Evolutionary conservation across 2,113 vertebrate genomes (phyloP), one percentile per base, ranked within the genome.

Genomic region (Phyllopteryx taeniolatus): DNA sequence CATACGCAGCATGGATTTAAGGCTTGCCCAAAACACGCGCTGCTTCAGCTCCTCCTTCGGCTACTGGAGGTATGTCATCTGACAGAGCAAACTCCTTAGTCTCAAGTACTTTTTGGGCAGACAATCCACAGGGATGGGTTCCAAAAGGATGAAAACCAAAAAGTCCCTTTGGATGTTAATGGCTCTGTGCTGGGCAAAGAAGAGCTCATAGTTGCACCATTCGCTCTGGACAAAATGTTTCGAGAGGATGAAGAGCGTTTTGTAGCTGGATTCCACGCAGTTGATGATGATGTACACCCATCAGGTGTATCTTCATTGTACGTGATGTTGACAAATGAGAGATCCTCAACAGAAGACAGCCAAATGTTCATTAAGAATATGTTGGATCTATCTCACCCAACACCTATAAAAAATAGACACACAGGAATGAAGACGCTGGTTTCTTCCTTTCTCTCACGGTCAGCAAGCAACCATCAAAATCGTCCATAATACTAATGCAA

Each of bases 61-160:
- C 95, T 95, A 96, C 83, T 95, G 93, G 56, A 97, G 80, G 68
- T 95, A 95, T 0, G 94, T 95, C 83, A 93, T 90, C 62, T 76
- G 77, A 59, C 62, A 82, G 66, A 93, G 81, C 47, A 91, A 79
- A 13, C 60, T 78, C 47, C 89, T 76, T 33, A 92, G 87, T 72
- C 86, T 90, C 39, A 87, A 66, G 72, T 83, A 93, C 68, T 86
- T 91, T 67, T 85, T 88, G 11, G 92, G 86, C 68, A 92, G 67
- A 14, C 81, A 87, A 72, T 90, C 82, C 5, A 67, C 7, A 0
- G 91, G 83, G 46, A 92, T 90, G n/a, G 89, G 89, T 74, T 92
- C 91, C 53, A 92, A 43, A 19, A 93, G 68, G 43, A 92, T 77
- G 8, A 93, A 90, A 53, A 92, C 88, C 64, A 91, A 22, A 0